Evolutionary conservation across 2,113 vertebrate genomes (phyloP).

Genomic region (Elanoides forficatus): DNA sequence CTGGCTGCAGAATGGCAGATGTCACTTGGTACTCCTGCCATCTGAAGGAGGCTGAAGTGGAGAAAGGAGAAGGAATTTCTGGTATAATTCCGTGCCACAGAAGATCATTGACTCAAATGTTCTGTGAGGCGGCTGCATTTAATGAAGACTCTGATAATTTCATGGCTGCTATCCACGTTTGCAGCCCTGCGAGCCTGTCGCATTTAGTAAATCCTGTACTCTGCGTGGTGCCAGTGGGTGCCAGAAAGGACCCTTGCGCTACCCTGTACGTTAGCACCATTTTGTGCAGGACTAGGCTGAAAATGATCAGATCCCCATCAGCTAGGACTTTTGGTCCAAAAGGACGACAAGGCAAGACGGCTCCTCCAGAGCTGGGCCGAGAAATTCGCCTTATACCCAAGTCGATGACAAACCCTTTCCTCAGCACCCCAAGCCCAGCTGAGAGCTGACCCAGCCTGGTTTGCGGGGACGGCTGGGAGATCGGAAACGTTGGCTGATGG

Average conservation of each 20-base stretch:
- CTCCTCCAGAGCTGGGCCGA: background rate
- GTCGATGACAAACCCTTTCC: background rate
- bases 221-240: background rate
- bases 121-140: background rate
- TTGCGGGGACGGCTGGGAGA: background rate
- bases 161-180: background rate
- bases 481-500: fast-evolving
- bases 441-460: background rate
- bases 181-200: background rate
- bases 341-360: background rate
- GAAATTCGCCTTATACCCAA: background rate
- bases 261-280: fast-evolving
- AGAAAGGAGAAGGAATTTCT: background rate
- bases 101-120: background rate
- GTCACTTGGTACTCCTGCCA: background rate
- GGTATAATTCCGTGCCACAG: background rate
- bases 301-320: fast-evolving
- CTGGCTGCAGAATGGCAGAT: background rate
- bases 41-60: background rate
- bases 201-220: background rate
- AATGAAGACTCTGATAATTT: background rate
- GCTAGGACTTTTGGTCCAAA: background rate
- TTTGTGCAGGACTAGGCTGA: background rate
- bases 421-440: background rate
- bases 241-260: background rate